These are phyloP conservation scores for Myiotriccus ornatus DNA, from an alignment of 2,797 vertebrate genomes.

Conservation along the genomic window DNA sequence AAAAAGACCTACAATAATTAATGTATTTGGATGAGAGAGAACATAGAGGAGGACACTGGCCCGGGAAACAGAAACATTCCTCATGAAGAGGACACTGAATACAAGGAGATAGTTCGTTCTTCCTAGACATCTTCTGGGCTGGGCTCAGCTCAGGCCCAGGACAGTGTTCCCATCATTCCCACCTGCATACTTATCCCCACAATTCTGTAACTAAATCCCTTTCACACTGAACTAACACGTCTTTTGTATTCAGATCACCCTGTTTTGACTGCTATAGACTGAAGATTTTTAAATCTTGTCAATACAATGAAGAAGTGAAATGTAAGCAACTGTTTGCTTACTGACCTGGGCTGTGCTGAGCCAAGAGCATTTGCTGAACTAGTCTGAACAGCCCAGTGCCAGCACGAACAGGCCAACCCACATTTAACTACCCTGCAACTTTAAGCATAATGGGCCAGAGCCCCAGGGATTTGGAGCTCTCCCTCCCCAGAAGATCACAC, in stretches of 20 bases:
- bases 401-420: background rate
- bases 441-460: background rate
- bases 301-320: conserved; percentile 31
- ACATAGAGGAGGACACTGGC: background rate
- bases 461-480: background rate
- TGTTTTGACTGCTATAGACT: background rate
- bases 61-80: background rate
- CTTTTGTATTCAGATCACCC: background rate
- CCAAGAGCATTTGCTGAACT: conserved; percentile 6
- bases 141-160: background rate
- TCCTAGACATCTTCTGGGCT: background rate
- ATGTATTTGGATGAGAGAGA: background rate
- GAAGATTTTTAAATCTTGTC: conserved; percentile 15
- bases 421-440: background rate
- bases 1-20: background rate
- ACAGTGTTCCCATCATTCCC: background rate
- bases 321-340: conserved; percentile 17
- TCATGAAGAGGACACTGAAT: background rate
- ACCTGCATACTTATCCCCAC: background rate
- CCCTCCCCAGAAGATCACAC: background rate
- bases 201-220: background rate
- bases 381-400: background rate
- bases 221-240: background rate
- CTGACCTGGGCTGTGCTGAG: conserved; percentile 12
- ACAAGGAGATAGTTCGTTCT: background rate